phyloP scores from a whole-genome alignment of 2,888 invertebrate species.

The Campoplex nolae region DNA sequence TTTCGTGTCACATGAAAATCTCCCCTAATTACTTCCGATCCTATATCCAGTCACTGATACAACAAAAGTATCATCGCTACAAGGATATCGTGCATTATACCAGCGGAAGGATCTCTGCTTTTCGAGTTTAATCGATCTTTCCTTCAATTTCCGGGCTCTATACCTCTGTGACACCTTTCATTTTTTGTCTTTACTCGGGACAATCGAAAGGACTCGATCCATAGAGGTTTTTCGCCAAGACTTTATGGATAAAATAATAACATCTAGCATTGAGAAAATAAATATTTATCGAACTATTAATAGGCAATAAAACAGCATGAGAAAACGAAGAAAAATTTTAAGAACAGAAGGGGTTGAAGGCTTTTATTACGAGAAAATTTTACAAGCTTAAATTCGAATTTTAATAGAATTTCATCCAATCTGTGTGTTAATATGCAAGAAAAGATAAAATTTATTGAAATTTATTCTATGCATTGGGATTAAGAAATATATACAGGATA shows the following conservation, averaged over 20 bases:
- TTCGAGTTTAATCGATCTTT: conserved; percentile 16
- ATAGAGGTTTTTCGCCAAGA: not conserved
- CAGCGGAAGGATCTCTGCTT: conserved; percentile 33
- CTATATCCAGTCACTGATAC: not conserved
- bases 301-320: too few relatives aligned
- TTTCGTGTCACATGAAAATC: conserved; percentile 23
- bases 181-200: not conserved
- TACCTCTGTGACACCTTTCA: not conserved
- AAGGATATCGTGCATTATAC: conserved; percentile 14
- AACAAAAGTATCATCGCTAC: conserved; percentile 8
- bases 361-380: not conserved
- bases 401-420: not conserved
- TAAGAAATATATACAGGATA: conserved; percentile 29
- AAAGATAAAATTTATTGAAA: conserved; percentile 35
- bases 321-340: too few relatives aligned
- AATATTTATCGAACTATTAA: not conserved
- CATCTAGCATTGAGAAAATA: too few relatives aligned
- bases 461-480: too few relatives aligned
- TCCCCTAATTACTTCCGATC: conserved; percentile 23
- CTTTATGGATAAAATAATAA: too few relatives aligned
- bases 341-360: not conserved
- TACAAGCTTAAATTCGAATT: too few relatives aligned
- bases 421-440: not conserved
- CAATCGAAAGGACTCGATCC: not conserved
- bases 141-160: conserved; percentile 31